Base-by-base conservation (phyloP, 2,888 invertebrate species). In the Drosophila greeni region DNA sequence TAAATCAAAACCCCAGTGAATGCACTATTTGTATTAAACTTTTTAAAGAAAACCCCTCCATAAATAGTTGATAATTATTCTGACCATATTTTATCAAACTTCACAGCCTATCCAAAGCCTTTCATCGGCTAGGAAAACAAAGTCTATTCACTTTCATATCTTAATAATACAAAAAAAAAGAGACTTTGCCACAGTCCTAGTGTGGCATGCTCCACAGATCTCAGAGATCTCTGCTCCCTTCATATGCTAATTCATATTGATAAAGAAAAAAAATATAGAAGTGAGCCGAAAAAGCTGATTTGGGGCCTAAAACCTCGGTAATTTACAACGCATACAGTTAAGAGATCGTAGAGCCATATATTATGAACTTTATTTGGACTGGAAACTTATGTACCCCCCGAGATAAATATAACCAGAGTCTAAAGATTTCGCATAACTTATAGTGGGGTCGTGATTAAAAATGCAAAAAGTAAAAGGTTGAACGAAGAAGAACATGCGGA, bases 241-340 rank as follows among this genome's bases (percentile, higher is more conserved):
- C 80, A 79, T 79, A 79, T 79, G 79, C 80, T 70, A 79, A 79
- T 79, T 62, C 16, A 43, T 51, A 54, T 59, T 58, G 73, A 77
- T 72, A 72, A 66, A n/a, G n/a, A n/a, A n/a, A n/a, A n/a, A n/a
- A n/a, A 70, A 64, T 70, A 80, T 72, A 59, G 39, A 47, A 42
- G 40, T 59, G 60, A 58, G 52, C 42, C 53, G 48, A 31, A 36
- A 36, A 36, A 36, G 53, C 31, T 53, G 53, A 61, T 36, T 70
- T 29, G 52, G 36, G 62, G 31, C 52, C 71, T 68, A 69, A 72
- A 61, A 73, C 66, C 66, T 37, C 45, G 36, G 79, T 79, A 79
- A 79, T 79, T 79, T 79, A 79, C 79, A 72, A 80, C 75, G 67
- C 80, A 42, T 82, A 79, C 79, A 79, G 79, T 79, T 79, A 79